Evolutionary conservation across 2,888 invertebrate genomes (phyloP), one percentile per base, ranked within the genome.

Genomic region (Cephus nigrinus): DNA sequence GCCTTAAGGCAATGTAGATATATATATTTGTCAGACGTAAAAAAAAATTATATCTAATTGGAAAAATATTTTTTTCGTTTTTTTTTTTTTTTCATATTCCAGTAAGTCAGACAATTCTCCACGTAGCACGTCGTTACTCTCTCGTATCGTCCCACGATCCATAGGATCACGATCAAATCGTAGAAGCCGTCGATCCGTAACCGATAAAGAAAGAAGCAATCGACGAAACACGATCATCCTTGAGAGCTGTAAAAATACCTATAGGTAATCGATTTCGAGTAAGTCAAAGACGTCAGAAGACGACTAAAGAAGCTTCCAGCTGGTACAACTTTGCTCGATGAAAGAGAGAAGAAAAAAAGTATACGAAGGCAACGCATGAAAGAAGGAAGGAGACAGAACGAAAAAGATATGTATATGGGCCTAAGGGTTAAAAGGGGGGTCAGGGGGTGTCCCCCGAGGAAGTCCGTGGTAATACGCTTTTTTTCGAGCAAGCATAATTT

Each of bases 401-500:
- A 55, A 55, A 40, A 9, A 55, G 0, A 55, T 23, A 55, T 55
- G 55, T 23, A 55, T 55, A 55, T 55, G 55, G 23, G 55, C 55
- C 55, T 55, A 55, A 55, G 55, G 55, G 55, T 55, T 55, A 55
- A 40, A 55, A 5, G 40, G 55, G 55, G 9, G 55, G 3, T 3
- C 9, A 23, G 55, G 23, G 23, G 23, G 9, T 55, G 55, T 23
- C 9, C 23, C 55, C 9, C 71, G 73, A 68, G 75, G 78, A 81
- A 80, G 79, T 82, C 78, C 75, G 74, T 79, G 81, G 84, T 86
- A 86, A 88, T 85, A 85, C 84, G 83, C 82, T 83, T 84, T 85
- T 86, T 86, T 88, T 88, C 84, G 83, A 80, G 80, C 81, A 84
- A 80, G 86, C 85, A 83, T 86, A 84, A 83, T 82, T 83, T 81